These are phyloP conservation scores for Eucidaris tribuloides DNA, from an alignment of 35 echinoderm and acorn worm species.

Conservation along the genomic window DNA sequence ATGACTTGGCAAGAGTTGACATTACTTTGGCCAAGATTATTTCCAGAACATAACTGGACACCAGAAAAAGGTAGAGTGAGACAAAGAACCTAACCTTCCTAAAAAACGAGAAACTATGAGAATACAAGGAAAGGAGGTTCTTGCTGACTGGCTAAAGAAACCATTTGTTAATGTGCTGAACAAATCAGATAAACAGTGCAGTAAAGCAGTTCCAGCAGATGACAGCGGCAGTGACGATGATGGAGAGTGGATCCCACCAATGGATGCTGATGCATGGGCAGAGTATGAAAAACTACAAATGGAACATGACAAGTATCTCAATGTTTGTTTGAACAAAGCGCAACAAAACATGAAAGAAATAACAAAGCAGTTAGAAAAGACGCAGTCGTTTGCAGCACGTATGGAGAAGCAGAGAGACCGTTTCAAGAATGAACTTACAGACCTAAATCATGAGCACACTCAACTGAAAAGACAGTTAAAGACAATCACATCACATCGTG, in stretches of 20 bases:
- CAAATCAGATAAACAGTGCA: too few species aligned
- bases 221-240: background rate
- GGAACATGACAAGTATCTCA: background rate
- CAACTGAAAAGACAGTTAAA: background rate
- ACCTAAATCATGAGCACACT: background rate
- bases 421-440: conserved; percentile 1
- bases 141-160: conserved; percentile 2
- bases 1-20: conserved; percentile 3
- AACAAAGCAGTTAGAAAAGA: conserved; percentile 16
- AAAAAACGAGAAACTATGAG: background rate
- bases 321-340: background rate
- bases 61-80: background rate
- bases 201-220: background rate
- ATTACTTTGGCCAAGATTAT: background rate
- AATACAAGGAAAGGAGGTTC: background rate
- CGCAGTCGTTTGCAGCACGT: background rate
- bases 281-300: background rate
- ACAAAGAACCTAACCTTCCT: background rate
- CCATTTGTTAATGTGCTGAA: too few species aligned
- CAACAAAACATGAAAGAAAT: conserved; percentile 32
- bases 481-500: background rate
- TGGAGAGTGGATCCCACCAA: conserved; percentile 4
- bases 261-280: conserved; percentile 7
- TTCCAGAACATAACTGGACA: background rate
- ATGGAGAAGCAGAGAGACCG: background rate